Conservation (phyloP, 92 coral and sea anemone species). For the Porites evermanni region DNA sequence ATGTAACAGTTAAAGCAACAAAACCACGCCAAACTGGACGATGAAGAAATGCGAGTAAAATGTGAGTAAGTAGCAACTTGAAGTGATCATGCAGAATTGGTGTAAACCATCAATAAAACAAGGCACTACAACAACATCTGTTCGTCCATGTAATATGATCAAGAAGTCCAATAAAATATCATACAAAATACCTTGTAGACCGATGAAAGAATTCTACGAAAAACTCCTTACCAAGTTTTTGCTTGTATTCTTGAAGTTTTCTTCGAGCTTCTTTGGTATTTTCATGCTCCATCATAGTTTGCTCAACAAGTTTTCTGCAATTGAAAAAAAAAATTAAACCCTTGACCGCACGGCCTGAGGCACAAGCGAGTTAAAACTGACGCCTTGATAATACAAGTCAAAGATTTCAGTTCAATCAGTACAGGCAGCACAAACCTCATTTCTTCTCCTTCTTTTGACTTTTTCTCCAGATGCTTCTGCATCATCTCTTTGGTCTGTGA, state of each 20-base stretch:
- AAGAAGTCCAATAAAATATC: too few relatives aligned
- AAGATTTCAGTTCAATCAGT: background rate
- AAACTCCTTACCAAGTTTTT: constrained; percentile 79
- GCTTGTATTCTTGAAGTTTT: constrained; percentile 92
- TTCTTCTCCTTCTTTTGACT: constrained; percentile 83
- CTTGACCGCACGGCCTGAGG: too few relatives aligned
- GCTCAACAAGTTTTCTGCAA: constrained; percentile 87
- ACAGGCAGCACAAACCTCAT: constrained; percentile 78
- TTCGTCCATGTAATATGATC: too few relatives aligned
- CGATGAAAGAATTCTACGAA: too few relatives aligned
- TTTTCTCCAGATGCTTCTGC: constrained; percentile 83
- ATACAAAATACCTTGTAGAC: too few relatives aligned
- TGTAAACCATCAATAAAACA: too few relatives aligned
- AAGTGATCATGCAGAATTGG: too few relatives aligned
- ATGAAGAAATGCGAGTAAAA: background rate
- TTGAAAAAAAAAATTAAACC: background rate
- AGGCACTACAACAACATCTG: too few relatives aligned
- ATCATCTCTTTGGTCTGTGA: constrained; percentile 95
- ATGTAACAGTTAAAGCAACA: too few relatives aligned
- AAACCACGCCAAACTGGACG: background rate
- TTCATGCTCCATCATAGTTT: constrained; percentile 92
- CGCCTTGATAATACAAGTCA: background rate
- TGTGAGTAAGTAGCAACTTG: too few relatives aligned
- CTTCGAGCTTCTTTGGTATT: constrained; percentile 90
- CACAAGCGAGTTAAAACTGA: background rate